Evolutionary conservation across 2,113 vertebrate species (phyloP).

Genomic region (Herpailurus yagouaroundi): DNA sequence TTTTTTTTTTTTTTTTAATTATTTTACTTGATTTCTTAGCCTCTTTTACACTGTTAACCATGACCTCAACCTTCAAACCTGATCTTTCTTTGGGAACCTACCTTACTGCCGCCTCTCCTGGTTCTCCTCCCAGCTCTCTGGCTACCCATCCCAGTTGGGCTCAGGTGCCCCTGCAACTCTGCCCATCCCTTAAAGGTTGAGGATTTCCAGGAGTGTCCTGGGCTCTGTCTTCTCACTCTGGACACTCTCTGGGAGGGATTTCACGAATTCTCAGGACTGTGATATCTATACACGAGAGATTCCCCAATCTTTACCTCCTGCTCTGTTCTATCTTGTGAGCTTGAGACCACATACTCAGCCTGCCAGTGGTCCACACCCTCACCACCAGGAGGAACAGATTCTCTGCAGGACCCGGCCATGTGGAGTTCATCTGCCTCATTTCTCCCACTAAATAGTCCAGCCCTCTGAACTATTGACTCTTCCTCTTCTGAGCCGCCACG

Average conservation of each 20-base stretch:
- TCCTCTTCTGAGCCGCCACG: not conserved
- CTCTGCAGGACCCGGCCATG: fast-evolving
- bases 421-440: not conserved
- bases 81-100: not conserved
- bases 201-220: not conserved
- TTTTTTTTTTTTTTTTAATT: not conserved
- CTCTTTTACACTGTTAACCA: not conserved
- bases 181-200: not conserved
- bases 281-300: not conserved
- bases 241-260: not conserved
- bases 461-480: not conserved
- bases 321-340: not conserved
- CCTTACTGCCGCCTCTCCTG: not conserved
- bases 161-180: not conserved
- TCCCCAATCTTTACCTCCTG: not conserved
- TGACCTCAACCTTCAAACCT: not conserved
- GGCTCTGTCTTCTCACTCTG: not conserved
- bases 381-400: not conserved
- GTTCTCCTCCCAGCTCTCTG: not conserved
- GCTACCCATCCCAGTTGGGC: not conserved
- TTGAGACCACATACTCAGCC: fast-evolving
- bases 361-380: fast-evolving
- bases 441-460: not conserved
- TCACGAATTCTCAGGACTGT: not conserved
- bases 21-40: not conserved